A percentile compares a stretch with the other conserved stretches of the same genome.
Conservation (phyloP, 2,888 invertebrate genomes). For the Raillietiella orientalis region DNA sequence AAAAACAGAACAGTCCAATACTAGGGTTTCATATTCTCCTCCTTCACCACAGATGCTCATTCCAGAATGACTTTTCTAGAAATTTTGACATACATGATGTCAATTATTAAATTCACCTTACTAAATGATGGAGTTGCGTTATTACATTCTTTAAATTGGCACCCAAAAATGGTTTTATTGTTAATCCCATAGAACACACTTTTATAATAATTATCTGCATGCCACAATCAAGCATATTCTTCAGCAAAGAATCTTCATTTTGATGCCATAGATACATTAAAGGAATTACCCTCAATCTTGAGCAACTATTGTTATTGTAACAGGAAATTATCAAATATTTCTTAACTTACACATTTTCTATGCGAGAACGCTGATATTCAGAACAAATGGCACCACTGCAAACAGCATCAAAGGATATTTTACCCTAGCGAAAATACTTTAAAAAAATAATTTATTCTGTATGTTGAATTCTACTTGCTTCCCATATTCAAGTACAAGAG, state of each 20-base stretch:
- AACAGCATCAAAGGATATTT: slow-evolving; percentile 80
- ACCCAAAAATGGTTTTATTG: slow-evolving; percentile 21
- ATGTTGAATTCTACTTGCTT: too few relatives aligned
- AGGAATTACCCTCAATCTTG: slow-evolving; percentile 45
- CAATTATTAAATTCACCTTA: too few relatives aligned
- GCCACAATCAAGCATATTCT: slow-evolving; percentile 82
- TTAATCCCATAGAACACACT: slow-evolving; percentile 77
- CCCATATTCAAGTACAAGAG: too few relatives aligned
- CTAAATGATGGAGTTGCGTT: too few relatives aligned
- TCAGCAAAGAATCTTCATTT: slow-evolving; percentile 67
- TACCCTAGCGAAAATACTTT: too few relatives aligned
- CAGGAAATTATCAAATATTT: too few relatives aligned
- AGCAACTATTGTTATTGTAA: too few relatives aligned
- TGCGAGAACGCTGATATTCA: slow-evolving; percentile 87
- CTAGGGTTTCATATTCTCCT: slow-evolving; percentile 95
- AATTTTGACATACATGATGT: too few relatives aligned
- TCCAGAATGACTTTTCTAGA: slow-evolving; percentile 56
- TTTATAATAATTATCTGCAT: slow-evolving; percentile 87
- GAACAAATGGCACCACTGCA: slow-evolving; percentile 92
- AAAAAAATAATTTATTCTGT: too few relatives aligned
- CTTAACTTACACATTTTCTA: slow-evolving; percentile 88
- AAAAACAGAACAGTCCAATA: slow-evolving; percentile 85
- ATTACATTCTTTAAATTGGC: neutral
- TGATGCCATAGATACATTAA: slow-evolving; percentile 85
- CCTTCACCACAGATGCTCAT: slow-evolving; percentile 92